Conservation (phyloP, 2,797 vertebrate species). For the Sternarchorhynchus goeldii region DNA sequence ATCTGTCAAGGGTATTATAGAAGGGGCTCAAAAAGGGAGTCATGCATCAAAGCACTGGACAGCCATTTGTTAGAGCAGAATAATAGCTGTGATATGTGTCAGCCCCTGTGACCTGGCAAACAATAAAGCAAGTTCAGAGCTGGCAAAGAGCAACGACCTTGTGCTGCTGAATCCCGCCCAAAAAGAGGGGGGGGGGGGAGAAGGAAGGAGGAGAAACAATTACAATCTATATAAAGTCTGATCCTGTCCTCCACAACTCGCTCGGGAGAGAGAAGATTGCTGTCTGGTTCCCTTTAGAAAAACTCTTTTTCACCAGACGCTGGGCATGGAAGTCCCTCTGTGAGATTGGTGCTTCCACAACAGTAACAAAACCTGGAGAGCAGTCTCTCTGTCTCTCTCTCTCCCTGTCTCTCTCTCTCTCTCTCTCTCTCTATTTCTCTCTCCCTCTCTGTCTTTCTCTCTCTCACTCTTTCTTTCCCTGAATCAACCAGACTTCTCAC, state of each 20-base stretch:
- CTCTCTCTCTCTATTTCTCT: not conserved
- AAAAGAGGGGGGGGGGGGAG: slow-evolving; percentile 64
- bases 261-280: slow-evolving; percentile 68
- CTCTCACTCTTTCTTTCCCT: not conserved
- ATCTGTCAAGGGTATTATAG: slow-evolving; percentile 79
- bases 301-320: slow-evolving; percentile 52
- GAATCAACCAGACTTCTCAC: not conserved
- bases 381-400: slow-evolving; percentile 60
- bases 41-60: slow-evolving; percentile 79
- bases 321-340: slow-evolving; percentile 10
- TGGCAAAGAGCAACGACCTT: slow-evolving; percentile 76
- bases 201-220: slow-evolving; percentile 75
- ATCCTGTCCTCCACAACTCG: slow-evolving; percentile 72
- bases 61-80: slow-evolving; percentile 81
- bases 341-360: slow-evolving; percentile 22
- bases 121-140: slow-evolving; percentile 72
- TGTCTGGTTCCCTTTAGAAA: slow-evolving; percentile 65
- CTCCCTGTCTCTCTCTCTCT: not conserved
- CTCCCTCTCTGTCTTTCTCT: not conserved
- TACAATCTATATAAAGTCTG: slow-evolving; percentile 79
- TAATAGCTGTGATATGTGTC: slow-evolving; percentile 80
- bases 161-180: slow-evolving; percentile 69
- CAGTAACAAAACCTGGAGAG: not conserved
- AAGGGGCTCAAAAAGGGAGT: slow-evolving; percentile 75
- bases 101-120: slow-evolving; percentile 77